Percentiles rank a stretch among this genome's conserved stretches.
phyloP scores from a whole-genome alignment of 2,113 vertebrate genomes.

The Lophius piscatorius region DNA sequence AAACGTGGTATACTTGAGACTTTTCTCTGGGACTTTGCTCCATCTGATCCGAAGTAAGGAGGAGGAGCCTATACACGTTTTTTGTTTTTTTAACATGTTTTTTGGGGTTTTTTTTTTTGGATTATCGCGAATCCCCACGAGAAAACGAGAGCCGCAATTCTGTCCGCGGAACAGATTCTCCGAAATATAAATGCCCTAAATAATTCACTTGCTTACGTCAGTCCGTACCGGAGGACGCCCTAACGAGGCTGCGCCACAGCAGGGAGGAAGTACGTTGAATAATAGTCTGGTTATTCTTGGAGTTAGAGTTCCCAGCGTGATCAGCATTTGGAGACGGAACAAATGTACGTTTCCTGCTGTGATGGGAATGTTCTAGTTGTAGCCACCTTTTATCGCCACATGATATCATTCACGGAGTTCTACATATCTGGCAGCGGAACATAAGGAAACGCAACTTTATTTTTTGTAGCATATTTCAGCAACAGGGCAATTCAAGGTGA shows the following conservation, averaged over 20 bases:
- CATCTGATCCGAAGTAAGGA: too few species aligned
- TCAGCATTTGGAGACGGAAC: neutral
- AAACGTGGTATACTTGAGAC: too few species aligned
- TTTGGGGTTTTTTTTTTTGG: too few species aligned
- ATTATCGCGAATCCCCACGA: neutral
- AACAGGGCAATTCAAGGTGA: too few species aligned
- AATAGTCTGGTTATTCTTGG: conserved; percentile 28
- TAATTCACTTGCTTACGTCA: conserved; percentile 47
- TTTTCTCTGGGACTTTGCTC: too few species aligned
- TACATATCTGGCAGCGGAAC: too few species aligned
- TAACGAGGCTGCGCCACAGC: conserved; percentile 12
- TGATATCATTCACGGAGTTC: neutral
- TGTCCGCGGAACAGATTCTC: conserved; percentile 8
- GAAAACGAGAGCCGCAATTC: conserved; percentile 1
- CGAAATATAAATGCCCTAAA: conserved; percentile 46
- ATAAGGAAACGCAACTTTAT: too few species aligned
- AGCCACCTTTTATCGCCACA: neutral
- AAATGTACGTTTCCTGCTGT: neutral
- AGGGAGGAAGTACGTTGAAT: conserved; percentile 1
- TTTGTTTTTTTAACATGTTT: too few species aligned
- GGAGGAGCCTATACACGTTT: too few species aligned
- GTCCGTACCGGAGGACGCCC: neutral
- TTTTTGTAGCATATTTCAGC: too few species aligned
- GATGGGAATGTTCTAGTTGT: neutral
- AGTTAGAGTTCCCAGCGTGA: conserved; percentile 17